Percentiles rank a stretch among this genome's conserved stretches.
These are phyloP conservation scores for Drosophila aldrichi DNA, from an alignment of 2,888 invertebrate species.

Conservation along the genomic window DNA sequence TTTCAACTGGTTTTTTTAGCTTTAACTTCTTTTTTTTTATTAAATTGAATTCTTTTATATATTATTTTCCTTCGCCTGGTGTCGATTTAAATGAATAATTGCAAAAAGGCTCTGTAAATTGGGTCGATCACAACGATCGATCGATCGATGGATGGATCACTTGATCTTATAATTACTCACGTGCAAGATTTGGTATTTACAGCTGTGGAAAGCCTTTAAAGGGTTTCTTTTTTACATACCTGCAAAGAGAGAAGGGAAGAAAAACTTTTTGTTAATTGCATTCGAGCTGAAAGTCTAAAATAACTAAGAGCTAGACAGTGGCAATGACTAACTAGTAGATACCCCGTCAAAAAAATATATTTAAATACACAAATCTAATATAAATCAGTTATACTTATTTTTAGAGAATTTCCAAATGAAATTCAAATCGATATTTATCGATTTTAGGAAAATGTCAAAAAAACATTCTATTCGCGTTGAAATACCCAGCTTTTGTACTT, in stretches of 20 bases:
- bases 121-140: constrained; percentile 58
- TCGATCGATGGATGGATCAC: constrained; percentile 40
- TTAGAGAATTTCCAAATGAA: too few species aligned
- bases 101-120: constrained; percentile 46
- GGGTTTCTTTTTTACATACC: constrained; percentile 55
- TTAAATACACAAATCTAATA: too few species aligned
- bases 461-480: background rate
- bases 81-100: constrained; percentile 76
- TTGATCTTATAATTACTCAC: constrained; percentile 72
- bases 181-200: constrained; percentile 24
- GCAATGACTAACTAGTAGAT: background rate
- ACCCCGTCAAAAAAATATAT: too few species aligned
- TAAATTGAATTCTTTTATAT: background rate
- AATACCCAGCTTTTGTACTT: background rate
- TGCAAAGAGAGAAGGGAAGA: constrained; percentile 39
- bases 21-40: background rate
- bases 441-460: background rate
- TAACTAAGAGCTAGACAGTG: background rate
- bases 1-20: constrained; percentile 27
- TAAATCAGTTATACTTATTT: too few species aligned
- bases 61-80: constrained; percentile 25
- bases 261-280: constrained; percentile 46
- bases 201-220: constrained; percentile 19
- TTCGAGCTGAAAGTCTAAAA: background rate
- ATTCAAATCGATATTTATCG: background rate